A percentile compares a stretch with the other conserved stretches of the same genome.
phyloP scores from a whole-genome alignment of 2,113 vertebrate species.

The Scomber japonicus region DNA sequence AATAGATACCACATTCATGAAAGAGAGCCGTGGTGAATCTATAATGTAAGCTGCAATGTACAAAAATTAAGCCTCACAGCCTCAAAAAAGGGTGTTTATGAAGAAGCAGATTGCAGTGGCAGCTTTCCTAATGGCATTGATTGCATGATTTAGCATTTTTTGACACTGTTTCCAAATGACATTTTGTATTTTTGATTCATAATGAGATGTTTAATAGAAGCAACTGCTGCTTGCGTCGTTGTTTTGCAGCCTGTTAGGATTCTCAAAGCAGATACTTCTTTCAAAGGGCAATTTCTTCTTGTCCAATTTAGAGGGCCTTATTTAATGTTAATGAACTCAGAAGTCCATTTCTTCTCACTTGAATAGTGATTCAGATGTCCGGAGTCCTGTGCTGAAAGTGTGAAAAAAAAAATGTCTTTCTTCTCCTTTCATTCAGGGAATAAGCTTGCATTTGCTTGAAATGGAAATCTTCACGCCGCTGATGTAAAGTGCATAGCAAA shows the following conservation, averaged over 20 bases:
- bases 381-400: conserved; percentile 38
- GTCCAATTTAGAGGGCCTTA: conserved; percentile 31
- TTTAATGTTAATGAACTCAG: conserved; percentile 56
- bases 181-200: background rate
- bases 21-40: conserved; percentile 9
- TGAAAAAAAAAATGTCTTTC: conserved; percentile 1
- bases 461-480: conserved; percentile 63
- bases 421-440: conserved; percentile 39
- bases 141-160: background rate
- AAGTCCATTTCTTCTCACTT: conserved; percentile 36
- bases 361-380: conserved; percentile 50
- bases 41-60: conserved; percentile 37
- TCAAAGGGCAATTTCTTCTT: conserved; percentile 32
- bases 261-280: background rate
- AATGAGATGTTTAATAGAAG: conserved; percentile 17
- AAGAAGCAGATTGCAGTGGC: background rate
- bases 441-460: conserved; percentile 41
- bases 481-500: conserved; percentile 62
- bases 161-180: conserved; percentile 3
- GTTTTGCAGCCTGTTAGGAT: background rate
- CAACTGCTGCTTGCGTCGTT: no score
- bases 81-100: background rate
- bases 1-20: conserved; percentile 5
- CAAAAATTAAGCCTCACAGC: conserved; percentile 19
- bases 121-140: background rate